Evolutionary conservation across 2,888 invertebrate species (phyloP).

Genomic region (Diabrotica balteata): DNA sequence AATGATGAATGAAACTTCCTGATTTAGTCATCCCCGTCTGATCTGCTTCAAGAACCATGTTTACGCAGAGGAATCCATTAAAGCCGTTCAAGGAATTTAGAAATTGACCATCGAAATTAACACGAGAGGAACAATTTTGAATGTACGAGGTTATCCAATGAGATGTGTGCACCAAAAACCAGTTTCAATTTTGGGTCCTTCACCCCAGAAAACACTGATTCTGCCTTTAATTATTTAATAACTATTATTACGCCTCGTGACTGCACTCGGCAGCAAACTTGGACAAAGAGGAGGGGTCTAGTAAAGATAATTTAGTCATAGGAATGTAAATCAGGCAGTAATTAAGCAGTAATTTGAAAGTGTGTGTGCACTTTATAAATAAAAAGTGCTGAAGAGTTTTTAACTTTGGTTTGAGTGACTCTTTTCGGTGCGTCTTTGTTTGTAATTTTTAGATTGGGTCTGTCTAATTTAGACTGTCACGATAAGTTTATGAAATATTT

Average conservation of each 20-base stretch:
- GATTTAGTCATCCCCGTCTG: too few relatives aligned
- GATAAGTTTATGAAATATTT: too few relatives aligned
- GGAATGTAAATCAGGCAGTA: too few relatives aligned
- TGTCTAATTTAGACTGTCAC: too few relatives aligned
- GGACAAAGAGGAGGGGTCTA: background rate
- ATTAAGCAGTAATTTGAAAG: too few relatives aligned
- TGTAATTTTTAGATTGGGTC: too few relatives aligned
- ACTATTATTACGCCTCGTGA: constrained; percentile 27
- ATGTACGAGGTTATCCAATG: constrained; percentile 13
- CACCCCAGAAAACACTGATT: constrained; percentile 26
- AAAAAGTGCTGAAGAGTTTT: too few relatives aligned
- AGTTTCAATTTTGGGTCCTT: constrained; percentile 27
- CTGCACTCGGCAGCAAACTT: constrained; percentile 6
- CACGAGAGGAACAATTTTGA: constrained; percentile 13
- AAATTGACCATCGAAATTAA: constrained; percentile 14
- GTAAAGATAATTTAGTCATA: background rate
- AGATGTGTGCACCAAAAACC: constrained; percentile 26
- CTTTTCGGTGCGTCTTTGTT: too few relatives aligned
- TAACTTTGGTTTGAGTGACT: too few relatives aligned
- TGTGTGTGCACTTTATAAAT: too few relatives aligned
- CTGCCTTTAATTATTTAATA: constrained; percentile 28
- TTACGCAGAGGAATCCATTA: background rate
- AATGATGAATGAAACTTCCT: too few relatives aligned
- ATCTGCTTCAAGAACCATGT: background rate
- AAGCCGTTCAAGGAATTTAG: background rate